Base-by-base conservation (phyloP, 2,888 invertebrate species). In the Xanthostigma xanthostigma region DNA sequence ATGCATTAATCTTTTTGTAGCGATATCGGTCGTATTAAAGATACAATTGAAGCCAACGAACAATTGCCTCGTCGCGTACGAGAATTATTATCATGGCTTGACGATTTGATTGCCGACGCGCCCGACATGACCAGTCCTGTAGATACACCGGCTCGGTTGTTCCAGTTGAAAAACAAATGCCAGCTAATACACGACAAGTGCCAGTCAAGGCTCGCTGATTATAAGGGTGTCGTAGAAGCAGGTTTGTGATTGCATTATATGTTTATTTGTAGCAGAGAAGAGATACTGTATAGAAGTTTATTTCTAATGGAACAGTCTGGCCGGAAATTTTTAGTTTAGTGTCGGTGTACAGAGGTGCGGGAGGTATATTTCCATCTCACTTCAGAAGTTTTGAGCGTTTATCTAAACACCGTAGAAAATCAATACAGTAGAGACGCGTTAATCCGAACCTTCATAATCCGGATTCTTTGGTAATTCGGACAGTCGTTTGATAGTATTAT, bases 111-210 rank as follows among this genome's bases (percentile, higher is more conserved):
- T 59, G 67, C 66, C 40, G 79, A 79, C 54, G 73, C 81, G 56
- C 80, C 84, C 1, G 62, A 65, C 33, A 67, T 73, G 49, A 72
- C 76, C 51, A 68, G 70, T 39, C 65, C 69, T 52, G 76, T 83
- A 56, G 68, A 72, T 0, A 80, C 79, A 54, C 78, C 83, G 1
- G 76, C 77, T 14, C 81, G 82, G 62, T 68, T 86, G 36, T 84
- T 84, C 61, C 79, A 78, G 57, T 74, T 81, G 58, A 83, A 84
- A 59, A 73, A 76, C 5, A 75, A 78, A 57, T 84, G 81, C 63
- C 82, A 84, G 62, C 65, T 72, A 13, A 68, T 86, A 34, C 84
- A 82, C 62, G 84, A 85, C 54, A 74, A 78, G 55, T 79, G 85
- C 57, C 85, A 85, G 59, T 74, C 74, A 11, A 75, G 76, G 56